Conservation (phyloP, 2,888 invertebrate species). For the Callimorpha dominula region DNA sequence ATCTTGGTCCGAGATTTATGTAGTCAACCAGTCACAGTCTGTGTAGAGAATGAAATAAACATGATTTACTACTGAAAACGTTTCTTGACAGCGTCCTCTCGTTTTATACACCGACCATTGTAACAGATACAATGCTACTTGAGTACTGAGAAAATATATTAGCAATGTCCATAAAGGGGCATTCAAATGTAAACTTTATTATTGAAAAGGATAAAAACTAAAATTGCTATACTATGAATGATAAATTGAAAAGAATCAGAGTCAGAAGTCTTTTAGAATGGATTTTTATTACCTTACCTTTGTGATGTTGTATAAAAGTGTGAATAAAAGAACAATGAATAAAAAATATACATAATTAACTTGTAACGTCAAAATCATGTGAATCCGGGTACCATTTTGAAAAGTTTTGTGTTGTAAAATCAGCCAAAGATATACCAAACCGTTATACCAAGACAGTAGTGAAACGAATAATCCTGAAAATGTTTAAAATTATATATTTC, state of each 20-base stretch:
- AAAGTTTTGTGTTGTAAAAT: no score
- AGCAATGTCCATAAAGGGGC: neutral
- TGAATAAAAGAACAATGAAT: no score
- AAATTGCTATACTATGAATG: constrained; percentile 13
- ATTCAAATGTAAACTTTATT: constrained; percentile 22
- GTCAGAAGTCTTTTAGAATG: constrained; percentile 34
- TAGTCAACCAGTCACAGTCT: neutral
- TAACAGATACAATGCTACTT: constrained; percentile 16
- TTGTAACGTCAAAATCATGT: no score
- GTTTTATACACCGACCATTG: constrained; percentile 17
- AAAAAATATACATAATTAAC: no score
- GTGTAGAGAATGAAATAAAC: constrained; percentile 7
- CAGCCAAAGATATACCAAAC: no score
- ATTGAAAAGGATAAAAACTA: constrained; percentile 16
- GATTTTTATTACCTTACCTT: constrained; percentile 37
- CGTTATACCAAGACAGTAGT: no score
- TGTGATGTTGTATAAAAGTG: neutral
- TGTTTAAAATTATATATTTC: no score
- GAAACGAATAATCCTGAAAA: no score
- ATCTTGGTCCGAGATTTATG: neutral
- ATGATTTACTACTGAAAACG: constrained; percentile 19
- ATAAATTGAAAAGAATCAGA: constrained; percentile 42
- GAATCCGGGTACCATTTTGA: no score
- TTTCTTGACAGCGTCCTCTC: constrained; percentile 13
- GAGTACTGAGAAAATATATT: constrained; percentile 16